Evolutionary conservation across 2,888 invertebrate species (phyloP).

Genomic region (Cheilosia scutellata): DNA sequence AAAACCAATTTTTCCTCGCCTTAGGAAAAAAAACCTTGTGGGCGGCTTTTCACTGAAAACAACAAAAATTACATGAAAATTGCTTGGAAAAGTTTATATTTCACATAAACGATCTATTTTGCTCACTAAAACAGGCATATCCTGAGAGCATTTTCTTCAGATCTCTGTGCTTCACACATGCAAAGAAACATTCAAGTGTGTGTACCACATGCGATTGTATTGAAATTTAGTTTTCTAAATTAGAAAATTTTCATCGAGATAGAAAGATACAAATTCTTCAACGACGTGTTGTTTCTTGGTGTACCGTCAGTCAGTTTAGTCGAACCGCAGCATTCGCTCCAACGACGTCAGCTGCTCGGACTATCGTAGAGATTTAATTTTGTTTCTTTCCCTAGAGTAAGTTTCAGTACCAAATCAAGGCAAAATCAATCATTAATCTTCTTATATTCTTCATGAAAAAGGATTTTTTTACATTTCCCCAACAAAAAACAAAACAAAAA

Average conservation of each 20-base stretch:
- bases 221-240: conserved; percentile 73
- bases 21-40: conserved; percentile 46
- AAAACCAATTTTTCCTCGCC: conserved; percentile 43
- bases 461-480: conserved; percentile 10
- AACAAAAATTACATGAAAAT: conserved; percentile 53
- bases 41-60: conserved; percentile 55
- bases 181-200: conserved; percentile 17
- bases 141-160: conserved; percentile 7
- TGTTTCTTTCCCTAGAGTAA: conserved; percentile 84
- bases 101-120: conserved; percentile 77
- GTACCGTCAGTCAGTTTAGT: conserved; percentile 85
- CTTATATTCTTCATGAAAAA: conserved; percentile 31
- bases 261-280: conserved; percentile 79
- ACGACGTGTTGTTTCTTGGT: conserved; percentile 83
- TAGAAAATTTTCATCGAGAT: conserved; percentile 81
- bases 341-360: conserved; percentile 85
- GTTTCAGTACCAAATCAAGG: conserved; percentile 79
- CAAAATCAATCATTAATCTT: conserved; percentile 65
- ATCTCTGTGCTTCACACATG: neutral
- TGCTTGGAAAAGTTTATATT: conserved; percentile 77
- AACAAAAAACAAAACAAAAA: neutral
- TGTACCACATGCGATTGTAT: conserved; percentile 46
- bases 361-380: conserved; percentile 84
- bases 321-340: conserved; percentile 85
- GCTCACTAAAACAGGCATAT: conserved; percentile 59